A percentile compares a stretch with the other conserved stretches of the same genome.
Evolutionary conservation across 35 echinoderm and acorn worm species (phyloP).

Genomic region (Strongylocentrotus purpuratus): DNA sequence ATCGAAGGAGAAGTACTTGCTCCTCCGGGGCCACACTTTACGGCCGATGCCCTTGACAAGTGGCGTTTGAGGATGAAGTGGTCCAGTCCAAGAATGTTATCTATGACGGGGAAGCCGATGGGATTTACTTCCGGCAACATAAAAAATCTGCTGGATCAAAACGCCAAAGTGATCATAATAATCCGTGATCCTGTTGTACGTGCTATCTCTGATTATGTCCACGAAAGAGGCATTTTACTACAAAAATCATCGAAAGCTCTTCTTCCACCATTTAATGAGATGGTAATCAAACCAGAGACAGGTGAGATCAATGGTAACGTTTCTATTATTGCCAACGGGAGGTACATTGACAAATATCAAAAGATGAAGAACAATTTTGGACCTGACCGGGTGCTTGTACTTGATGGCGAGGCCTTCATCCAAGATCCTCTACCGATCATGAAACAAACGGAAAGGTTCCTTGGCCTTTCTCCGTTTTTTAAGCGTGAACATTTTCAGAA

Average conservation of each 20-base stretch:
- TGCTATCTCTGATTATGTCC: conserved; percentile 57
- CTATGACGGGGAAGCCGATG: neutral
- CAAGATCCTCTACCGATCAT: conserved; percentile 24
- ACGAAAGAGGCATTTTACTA: neutral
- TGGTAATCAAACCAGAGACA: neutral
- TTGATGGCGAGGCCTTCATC: conserved; percentile 33
- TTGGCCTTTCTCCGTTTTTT: neutral
- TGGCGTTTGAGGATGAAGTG: neutral
- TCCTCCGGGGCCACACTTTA: neutral
- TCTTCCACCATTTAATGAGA: neutral
- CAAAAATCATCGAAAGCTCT: too few relatives aligned
- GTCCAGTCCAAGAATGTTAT: neutral
- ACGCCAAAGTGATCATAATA: conserved; percentile 51
- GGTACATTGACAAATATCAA: neutral
- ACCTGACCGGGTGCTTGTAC: neutral
- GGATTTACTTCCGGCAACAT: neutral
- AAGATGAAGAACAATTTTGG: neutral
- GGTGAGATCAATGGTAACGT: neutral
- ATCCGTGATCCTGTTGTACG: conserved; percentile 48
- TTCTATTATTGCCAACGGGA: neutral
- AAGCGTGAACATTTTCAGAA: neutral
- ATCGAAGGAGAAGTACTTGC: neutral
- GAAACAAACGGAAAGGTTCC: neutral
- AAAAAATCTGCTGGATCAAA: neutral
- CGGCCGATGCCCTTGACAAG: neutral